These are phyloP conservation scores for Scaptomyza graminum DNA, from an alignment of 1,140 invertebrate genomes.

Conservation along the genomic window DNA sequence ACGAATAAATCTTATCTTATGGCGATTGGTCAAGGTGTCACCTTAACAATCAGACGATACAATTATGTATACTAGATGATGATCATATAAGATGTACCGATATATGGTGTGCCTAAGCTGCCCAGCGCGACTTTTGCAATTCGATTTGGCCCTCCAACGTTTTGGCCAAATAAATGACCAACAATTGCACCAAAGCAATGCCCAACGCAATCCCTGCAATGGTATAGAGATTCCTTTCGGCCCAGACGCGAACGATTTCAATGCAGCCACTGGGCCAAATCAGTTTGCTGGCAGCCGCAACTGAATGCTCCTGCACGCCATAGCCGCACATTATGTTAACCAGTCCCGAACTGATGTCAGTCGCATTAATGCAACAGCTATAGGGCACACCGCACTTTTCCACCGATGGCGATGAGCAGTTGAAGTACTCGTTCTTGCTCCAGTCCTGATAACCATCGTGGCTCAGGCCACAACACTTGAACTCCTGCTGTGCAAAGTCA, in stretches of 20 bases:
- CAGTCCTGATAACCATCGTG: conserved; percentile 96
- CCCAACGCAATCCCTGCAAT: conserved; percentile 93
- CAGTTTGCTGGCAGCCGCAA: conserved; percentile 92
- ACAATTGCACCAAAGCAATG: conserved; percentile 92
- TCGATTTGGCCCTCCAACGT: conserved; percentile 95
- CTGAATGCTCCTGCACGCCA: conserved; percentile 91
- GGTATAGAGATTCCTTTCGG: conserved; percentile 93
- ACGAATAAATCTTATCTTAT: not conserved
- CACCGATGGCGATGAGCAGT: conserved; percentile 94
- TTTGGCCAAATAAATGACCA: conserved; percentile 95
- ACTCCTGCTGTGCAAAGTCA: conserved; percentile 97
- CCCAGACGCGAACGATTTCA: conserved; percentile 92
- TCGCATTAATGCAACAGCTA: conserved; percentile 96
- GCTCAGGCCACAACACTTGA: conserved; percentile 95
- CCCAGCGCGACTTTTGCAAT: conserved; percentile 92
- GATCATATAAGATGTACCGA: no score
- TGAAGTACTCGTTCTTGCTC: conserved; percentile 97
- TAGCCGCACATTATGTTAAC: conserved; percentile 97
- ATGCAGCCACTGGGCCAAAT: conserved; percentile 96
- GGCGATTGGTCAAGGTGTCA: conserved; percentile 1
- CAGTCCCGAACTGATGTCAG: conserved; percentile 92
- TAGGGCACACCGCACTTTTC: conserved; percentile 97
- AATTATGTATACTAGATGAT: not conserved
- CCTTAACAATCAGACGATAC: not conserved
- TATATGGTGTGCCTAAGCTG: not conserved